Conservation (phyloP, 2,888 invertebrate genomes). For the Xestia sexstrigata region DNA sequence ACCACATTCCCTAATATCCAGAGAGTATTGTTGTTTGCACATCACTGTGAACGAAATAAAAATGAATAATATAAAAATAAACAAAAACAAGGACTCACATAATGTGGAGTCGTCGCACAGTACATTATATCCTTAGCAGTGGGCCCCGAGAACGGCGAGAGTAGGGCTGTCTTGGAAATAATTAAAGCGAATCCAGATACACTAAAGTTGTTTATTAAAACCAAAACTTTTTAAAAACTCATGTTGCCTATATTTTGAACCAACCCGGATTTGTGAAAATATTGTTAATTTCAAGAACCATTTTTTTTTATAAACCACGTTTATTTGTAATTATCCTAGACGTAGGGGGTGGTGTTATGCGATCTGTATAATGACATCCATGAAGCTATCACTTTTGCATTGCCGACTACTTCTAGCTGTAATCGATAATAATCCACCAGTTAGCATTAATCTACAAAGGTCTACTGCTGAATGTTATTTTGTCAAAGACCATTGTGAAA, state of each 20-base stretch:
- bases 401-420: no score
- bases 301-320: no score
- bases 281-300: neutral
- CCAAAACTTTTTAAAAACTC: neutral
- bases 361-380: no score
- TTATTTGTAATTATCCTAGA: neutral
- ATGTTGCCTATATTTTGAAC: neutral
- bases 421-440: no score
- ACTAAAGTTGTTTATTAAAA: neutral
- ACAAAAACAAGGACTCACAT: constrained; percentile 78
- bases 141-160: constrained; percentile 63
- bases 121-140: constrained; percentile 76
- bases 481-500: no score
- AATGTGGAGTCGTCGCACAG: constrained; percentile 76
- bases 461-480: no score
- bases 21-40: constrained; percentile 69
- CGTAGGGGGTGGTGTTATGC: neutral
- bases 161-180: neutral
- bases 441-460: no score
- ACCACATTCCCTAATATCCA: constrained; percentile 58
- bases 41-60: constrained; percentile 71
- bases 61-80: constrained; percentile 76
- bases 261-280: neutral
- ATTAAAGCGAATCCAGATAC: neutral
- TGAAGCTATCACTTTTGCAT: no score